Base-by-base conservation (phyloP, 2,113 vertebrate species). In the Lophotis ruficrista region DNA sequence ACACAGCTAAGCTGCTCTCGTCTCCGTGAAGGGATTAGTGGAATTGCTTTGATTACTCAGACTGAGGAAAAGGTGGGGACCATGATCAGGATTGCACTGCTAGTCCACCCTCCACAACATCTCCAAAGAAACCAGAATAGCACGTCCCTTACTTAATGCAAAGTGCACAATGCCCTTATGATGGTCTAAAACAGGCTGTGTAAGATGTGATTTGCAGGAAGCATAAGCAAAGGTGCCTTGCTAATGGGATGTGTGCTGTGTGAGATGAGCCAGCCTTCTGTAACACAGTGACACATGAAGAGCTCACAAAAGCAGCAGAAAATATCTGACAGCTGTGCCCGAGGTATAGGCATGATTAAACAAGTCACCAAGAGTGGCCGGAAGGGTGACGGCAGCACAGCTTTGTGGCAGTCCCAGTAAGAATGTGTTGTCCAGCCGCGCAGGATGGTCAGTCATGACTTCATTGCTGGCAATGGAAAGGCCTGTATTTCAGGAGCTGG, bases 11-110 rank as follows among this genome's bases (percentile, higher is more conserved):
- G 58, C 85, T 0, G 0, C 69, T 85, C 94, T 90, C 89, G 76
- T 91, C 35, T 80, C 89, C 92, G 47, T 60, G 90, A 95, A 72
- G 80, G 88, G 86, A 93, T 97, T 96, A 93, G 68, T 56, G 76
- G 83, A 83, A 95, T 89, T 87, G 88, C 69, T 95, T 94, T 96
- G 86, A 95, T 96, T 95, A 89, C 72, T 89, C 41, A 66, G 54
- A 86, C 58, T 65, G 37, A 90, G 72, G 71, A 89, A 95, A 93
- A 95, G 79, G 90, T 87, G 60, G 65, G 45, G 45, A 60, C 77
- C 60, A 64, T 22, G 86, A 90, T 92, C 72, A 53, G 65, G 38
- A 86, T 83, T 81, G 83, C 14, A 37, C 80, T 81, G 47, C 48
- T 71, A 78, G 92, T 65, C 72, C 68, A 93, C 35, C 56, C 69